These are phyloP conservation scores for Poecilia wingei DNA, from an alignment of 2,797 vertebrate species.

Conservation along the genomic window DNA sequence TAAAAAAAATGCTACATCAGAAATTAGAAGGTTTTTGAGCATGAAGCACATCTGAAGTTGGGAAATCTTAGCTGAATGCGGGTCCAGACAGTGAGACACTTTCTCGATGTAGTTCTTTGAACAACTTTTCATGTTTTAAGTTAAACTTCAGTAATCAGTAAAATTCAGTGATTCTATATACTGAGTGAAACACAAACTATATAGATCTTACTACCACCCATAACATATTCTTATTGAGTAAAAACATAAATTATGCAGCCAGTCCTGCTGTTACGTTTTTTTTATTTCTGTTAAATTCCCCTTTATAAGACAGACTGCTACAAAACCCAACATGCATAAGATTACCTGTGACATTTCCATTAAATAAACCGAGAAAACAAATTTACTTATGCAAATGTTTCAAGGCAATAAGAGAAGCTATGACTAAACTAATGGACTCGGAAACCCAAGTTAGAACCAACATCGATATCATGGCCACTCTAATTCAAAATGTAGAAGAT, in stretches of 20 bases:
- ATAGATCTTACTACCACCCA: not conserved
- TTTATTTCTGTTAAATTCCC: slow-evolving; percentile 5
- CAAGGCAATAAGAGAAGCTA: not conserved
- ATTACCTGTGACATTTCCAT: not conserved
- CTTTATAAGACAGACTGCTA: slow-evolving; percentile 12
- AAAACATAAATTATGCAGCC: not conserved
- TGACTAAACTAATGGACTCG: not conserved
- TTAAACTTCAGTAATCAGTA: not conserved
- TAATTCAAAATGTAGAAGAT: not conserved
- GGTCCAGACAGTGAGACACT: not conserved
- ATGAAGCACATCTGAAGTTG: not conserved
- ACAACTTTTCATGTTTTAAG: not conserved
- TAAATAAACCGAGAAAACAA: slow-evolving; percentile 3
- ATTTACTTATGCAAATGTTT: not conserved
- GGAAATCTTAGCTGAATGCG: not conserved
- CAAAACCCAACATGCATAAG: not conserved
- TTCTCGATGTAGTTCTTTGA: not conserved
- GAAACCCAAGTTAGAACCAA: not conserved
- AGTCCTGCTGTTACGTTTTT: not conserved
- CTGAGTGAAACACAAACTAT: not conserved
- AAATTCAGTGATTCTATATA: not conserved
- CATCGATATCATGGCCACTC: not conserved
- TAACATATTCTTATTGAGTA: not conserved
- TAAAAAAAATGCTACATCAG: not conserved
- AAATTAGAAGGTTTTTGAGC: not conserved